A percentile compares a stretch with the other conserved stretches of the same genome.
Evolutionary conservation across 2,797 vertebrate species (phyloP).

Genomic region (Malurus splendens): DNA sequence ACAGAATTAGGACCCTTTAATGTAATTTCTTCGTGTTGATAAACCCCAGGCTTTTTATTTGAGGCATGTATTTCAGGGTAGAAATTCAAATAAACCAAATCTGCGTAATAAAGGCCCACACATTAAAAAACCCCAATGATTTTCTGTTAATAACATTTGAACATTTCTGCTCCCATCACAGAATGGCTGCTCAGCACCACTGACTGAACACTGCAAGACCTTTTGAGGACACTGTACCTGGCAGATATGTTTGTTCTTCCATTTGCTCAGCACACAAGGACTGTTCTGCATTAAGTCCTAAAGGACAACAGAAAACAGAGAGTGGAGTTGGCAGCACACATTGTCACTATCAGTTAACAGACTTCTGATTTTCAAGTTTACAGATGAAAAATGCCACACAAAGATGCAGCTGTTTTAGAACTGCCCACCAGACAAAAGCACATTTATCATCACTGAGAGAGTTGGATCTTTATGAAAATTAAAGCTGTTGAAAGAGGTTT

Average conservation of each 20-base stretch:
- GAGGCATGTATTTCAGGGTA: neutral
- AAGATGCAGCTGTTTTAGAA: conserved; percentile 87
- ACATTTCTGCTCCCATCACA: conserved; percentile 38
- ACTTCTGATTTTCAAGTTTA: conserved; percentile 67
- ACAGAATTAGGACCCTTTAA: neutral
- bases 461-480: conserved; percentile 89
- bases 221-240: conserved; percentile 83
- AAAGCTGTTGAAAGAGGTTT: conserved; percentile 87
- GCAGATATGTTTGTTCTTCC: conserved; percentile 89
- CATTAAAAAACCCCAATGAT: neutral
- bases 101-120: neutral
- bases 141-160: conserved; percentile 52
- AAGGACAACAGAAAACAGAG: conserved; percentile 73
- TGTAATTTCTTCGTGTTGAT: neutral
- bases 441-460: conserved; percentile 73
- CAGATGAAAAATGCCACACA: conserved; percentile 76
- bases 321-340: conserved; percentile 49
- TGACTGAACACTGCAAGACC: conserved; percentile 46
- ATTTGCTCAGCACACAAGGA: conserved; percentile 87
- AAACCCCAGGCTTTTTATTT: neutral
- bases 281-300: conserved; percentile 90
- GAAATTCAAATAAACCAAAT: conserved; percentile 26
- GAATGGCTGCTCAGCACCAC: conserved; percentile 42
- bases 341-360: conserved; percentile 72
- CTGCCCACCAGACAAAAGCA: conserved; percentile 72